Evolutionary conservation across 2,797 vertebrate genomes (phyloP).

Genomic region (Sebastiscus tertius): DNA sequence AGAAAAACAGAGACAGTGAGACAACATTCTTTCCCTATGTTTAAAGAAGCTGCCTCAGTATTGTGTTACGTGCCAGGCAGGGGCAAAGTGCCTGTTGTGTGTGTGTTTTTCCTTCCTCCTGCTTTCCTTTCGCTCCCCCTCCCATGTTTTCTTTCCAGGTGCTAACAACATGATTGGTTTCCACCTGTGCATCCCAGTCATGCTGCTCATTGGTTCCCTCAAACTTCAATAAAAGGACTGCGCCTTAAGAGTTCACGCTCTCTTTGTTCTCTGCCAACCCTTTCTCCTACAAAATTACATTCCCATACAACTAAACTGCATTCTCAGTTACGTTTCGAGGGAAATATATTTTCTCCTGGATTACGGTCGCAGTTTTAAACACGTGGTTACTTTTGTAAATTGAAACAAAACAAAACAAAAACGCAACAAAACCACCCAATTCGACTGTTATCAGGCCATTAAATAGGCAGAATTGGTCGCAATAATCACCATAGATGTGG

Average conservation of each 20-base stretch:
- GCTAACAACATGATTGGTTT: neutral
- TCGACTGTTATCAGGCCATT: too few species aligned
- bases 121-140: neutral
- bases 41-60: slow-evolving; percentile 43
- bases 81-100: neutral
- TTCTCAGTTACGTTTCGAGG: neutral
- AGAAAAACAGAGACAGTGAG: slow-evolving; percentile 32
- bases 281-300: neutral
- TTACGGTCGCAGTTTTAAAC: neutral
- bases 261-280: neutral
- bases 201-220: neutral
- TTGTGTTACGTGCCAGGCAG: neutral
- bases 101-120: neutral
- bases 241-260: neutral
- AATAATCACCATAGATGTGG: too few species aligned
- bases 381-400: neutral
- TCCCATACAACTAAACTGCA: neutral
- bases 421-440: neutral
- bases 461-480: too few species aligned
- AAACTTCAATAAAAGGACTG: neutral
- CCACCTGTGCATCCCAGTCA: neutral
- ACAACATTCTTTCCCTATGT: slow-evolving; percentile 50
- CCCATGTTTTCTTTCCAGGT: neutral
- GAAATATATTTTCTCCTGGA: neutral
- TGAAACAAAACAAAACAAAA: neutral